Evolutionary conservation across 2,888 invertebrate genomes (phyloP).

Genomic region (Cryptocheilus praepositus): DNA sequence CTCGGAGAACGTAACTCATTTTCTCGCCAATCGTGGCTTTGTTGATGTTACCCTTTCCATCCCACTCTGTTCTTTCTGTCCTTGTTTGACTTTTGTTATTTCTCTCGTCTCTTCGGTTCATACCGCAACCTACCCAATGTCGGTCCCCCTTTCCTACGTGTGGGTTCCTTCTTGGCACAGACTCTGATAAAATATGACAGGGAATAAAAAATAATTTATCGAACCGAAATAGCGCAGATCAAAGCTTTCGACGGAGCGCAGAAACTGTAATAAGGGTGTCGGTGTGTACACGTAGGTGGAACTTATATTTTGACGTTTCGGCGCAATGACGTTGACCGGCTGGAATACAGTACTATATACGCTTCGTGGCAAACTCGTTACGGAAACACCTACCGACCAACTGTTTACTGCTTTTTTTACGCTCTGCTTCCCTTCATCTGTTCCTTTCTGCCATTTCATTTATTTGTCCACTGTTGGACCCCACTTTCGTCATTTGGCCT

Average conservation of each 20-base stretch:
- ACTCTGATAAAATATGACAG: slow-evolving; percentile 24
- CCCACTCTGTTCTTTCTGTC: background rate
- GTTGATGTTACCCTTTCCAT: background rate
- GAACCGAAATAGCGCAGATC: too few species aligned
- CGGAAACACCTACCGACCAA: background rate
- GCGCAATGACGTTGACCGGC: background rate
- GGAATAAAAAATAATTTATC: slow-evolving; percentile 6
- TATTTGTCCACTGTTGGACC: too few species aligned
- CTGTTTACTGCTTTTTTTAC: too few species aligned
- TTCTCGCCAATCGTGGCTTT: background rate
- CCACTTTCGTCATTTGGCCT: too few species aligned
- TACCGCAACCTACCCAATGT: background rate
- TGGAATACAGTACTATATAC: background rate
- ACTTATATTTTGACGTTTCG: background rate
- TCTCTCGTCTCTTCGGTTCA: background rate
- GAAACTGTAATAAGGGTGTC: background rate
- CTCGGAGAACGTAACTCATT: background rate
- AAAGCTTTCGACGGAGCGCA: too few species aligned
- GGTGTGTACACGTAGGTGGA: background rate
- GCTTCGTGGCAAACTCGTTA: slow-evolving; percentile 2
- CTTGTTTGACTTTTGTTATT: background rate
- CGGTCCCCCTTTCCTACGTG: background rate
- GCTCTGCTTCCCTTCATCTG: too few species aligned
- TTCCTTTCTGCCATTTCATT: too few species aligned
- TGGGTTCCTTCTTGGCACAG: background rate